Base-by-base conservation (phyloP, 2,888 invertebrate species). In the Drosophila barbarae region DNA sequence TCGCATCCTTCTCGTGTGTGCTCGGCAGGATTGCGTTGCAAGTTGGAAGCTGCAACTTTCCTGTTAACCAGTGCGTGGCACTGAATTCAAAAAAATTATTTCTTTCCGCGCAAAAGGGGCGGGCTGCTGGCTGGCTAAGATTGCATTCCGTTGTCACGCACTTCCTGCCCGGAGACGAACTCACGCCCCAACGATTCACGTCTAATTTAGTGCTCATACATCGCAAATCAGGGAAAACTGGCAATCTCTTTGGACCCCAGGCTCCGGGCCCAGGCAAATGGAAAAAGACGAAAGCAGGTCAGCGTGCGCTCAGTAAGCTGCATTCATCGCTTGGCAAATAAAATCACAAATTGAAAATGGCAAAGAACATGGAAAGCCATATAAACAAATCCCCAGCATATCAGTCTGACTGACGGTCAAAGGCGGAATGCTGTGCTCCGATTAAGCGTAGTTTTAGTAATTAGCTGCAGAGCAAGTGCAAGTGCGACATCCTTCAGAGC, bases 371-470 rank as follows among this genome's bases (percentile, higher is more conserved):
- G 46, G 36, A 51, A 34, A 41, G 57, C 47, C 58, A 53, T 46
- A 42, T 49, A 54, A 54, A 44, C 52, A 51, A 52, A 36, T 59
- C 41, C 18, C 30, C 41, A 23, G 18, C 30, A 13, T 23, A 21
- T 46, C 46, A 44, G 60, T 44, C 32, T 39, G 35, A 6, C 35
- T 53, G 28, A 21, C 38, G 26, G 49, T 68, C 54, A 69, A 60
- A 68, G 58, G 35, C 21, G 21, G 55, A 38, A 9, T 46, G 35
- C 26, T 60, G 64, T 57, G 59, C 56, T 50, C 49, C 63, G 71
- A 56, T 68, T 68, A 73, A 69, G 54, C 63, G 51, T 64, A 68
- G 68, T 69, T 56, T 72, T 70, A 69, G 76, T 73, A 77, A 77
- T 77, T 77, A 73, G 61, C 71, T 42, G 30, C 23, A 30, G 49